Evolutionary conservation across 35 echinoderm and acorn worm genomes (phyloP).

Genomic region (Apostichopus californicus): DNA sequence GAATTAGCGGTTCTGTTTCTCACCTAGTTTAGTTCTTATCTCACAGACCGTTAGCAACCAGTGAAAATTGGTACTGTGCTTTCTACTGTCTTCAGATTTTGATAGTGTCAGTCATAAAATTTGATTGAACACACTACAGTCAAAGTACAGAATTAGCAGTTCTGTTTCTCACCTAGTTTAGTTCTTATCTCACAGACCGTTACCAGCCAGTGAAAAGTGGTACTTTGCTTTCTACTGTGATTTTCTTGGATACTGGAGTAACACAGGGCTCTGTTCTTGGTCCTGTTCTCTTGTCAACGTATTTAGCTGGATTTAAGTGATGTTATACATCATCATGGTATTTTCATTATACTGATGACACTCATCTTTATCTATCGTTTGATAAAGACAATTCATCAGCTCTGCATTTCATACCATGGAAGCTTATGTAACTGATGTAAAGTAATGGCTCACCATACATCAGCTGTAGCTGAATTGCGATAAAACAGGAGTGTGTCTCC

Average conservation of each 20-base stretch:
- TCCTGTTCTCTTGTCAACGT: constrained; percentile 22
- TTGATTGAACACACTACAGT: not conserved
- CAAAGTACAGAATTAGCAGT: not conserved
- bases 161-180: constrained; percentile 10
- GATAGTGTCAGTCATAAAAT: too few relatives aligned
- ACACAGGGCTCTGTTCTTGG: constrained; percentile 5
- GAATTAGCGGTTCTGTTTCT: not conserved
- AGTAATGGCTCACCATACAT: not conserved
- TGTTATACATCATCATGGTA: constrained; percentile 16
- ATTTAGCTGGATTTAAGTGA: not conserved
- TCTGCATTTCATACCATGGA: not conserved
- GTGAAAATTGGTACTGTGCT: not conserved
- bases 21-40: not conserved
- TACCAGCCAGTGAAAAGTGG: not conserved
- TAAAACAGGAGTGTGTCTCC: not conserved
- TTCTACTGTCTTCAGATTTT: not conserved
- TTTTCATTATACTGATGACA: constrained; percentile 43
- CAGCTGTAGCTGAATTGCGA: constrained; percentile 22
- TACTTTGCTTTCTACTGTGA: not conserved
- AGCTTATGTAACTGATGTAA: not conserved
- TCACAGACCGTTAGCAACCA: not conserved
- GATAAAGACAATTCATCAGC: not conserved
- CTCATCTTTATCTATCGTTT: constrained; percentile 31
- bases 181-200: not conserved
- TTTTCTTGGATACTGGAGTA: not conserved